Percentiles rank a stretch among this genome's conserved stretches.
phyloP scores from a whole-genome alignment of 2,113 vertebrate genomes.

The Tupaia tana region DNA sequence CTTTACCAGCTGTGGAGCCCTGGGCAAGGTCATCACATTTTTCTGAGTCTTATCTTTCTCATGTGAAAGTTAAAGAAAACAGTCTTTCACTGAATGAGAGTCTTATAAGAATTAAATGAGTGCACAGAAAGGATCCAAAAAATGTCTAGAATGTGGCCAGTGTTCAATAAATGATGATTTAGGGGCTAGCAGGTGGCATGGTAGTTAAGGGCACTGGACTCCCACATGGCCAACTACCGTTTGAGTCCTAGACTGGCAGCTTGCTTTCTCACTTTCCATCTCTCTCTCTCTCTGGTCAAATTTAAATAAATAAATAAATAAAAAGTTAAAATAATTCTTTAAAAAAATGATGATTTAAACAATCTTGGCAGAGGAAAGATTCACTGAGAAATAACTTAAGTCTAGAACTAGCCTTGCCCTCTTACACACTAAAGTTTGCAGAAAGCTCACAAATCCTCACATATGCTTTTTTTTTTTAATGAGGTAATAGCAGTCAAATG shows the following conservation, averaged over 20 bases:
- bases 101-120: not conserved
- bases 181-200: too few relatives aligned
- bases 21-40: not conserved
- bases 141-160: not conserved
- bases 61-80: not conserved
- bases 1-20: not conserved
- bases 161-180: not conserved
- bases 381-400: not conserved
- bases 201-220: too few relatives aligned
- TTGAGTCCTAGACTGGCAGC: too few relatives aligned
- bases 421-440: fast-evolving
- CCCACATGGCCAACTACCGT: too few relatives aligned
- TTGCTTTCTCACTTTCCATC: too few relatives aligned
- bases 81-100: not conserved
- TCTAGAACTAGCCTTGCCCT: fast-evolving
- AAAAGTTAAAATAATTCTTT: too few relatives aligned
- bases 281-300: too few relatives aligned
- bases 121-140: not conserved
- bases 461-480: not conserved
- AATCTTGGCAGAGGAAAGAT: not conserved
- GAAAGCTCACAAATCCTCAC: not conserved
- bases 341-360: not conserved
- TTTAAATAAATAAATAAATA: too few relatives aligned
- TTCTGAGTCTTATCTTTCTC: not conserved
- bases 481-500: not conserved